Evolutionary conservation across 2,113 vertebrate genomes (phyloP).

Genomic region (Rhegmatorhina hoffmannsi): DNA sequence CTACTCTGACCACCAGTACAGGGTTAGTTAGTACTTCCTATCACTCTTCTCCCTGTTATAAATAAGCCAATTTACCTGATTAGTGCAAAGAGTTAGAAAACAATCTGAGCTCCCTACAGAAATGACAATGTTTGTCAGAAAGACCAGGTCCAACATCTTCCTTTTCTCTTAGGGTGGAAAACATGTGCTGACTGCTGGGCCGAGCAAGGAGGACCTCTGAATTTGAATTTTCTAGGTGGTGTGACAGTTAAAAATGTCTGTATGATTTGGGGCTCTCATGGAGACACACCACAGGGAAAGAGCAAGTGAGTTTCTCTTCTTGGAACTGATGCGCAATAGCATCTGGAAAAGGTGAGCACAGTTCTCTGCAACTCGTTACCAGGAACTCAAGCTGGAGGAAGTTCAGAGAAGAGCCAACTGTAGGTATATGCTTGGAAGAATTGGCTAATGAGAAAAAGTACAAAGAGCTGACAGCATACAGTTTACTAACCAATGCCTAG

Average conservation of each 20-base stretch:
- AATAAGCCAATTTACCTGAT: conserved; percentile 40
- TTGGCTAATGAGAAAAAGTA: not conserved
- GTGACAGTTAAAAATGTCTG: not conserved
- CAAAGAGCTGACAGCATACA: not conserved
- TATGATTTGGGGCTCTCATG: not conserved
- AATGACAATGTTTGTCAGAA: not conserved
- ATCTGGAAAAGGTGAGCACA: conserved; percentile 45
- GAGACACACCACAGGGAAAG: not conserved
- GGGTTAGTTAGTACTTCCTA: conserved; percentile 53
- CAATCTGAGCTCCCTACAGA: not conserved
- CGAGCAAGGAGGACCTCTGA: not conserved
- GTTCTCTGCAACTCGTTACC: conserved; percentile 21
- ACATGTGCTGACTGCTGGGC: not conserved
- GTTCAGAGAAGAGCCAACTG: conserved; percentile 50
- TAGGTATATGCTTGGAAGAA: conserved; percentile 6
- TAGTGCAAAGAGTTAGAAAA: conserved; percentile 1
- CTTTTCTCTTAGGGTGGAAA: not conserved
- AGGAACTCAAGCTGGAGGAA: conserved; percentile 37
- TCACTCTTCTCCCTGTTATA: conserved; percentile 2
- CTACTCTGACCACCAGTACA: conserved; percentile 22
- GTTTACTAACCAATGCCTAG: not conserved
- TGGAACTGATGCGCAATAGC: not conserved
- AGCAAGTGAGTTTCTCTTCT: not conserved
- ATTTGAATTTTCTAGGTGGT: not conserved
- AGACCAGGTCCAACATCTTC: accelerated